Percentiles rank a stretch among this genome's conserved stretches.
These are phyloP conservation scores for Dryobates pubescens DNA, from an alignment of 2,797 vertebrate genomes.

Conservation along the genomic window DNA sequence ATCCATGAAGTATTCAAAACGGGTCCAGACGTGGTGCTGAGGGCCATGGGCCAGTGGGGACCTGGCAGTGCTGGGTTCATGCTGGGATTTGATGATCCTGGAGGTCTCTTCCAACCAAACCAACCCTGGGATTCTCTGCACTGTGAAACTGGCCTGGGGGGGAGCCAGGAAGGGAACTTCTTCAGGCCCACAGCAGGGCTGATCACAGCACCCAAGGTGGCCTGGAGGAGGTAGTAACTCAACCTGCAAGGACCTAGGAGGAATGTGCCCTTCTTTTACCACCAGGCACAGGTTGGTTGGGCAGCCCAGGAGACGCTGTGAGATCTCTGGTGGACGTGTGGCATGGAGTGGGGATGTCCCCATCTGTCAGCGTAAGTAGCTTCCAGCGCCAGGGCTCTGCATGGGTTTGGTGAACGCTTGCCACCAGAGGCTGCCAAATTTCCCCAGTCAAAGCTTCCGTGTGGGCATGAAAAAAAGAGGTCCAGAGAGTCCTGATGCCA, in stretches of 20 bases:
- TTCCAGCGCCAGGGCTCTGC: fast-evolving
- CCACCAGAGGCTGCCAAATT: background rate
- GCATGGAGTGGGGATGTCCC: constrained; percentile 25
- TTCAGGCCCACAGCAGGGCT: background rate
- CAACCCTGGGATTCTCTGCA: too few species aligned
- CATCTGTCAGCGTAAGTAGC: constrained; percentile 69
- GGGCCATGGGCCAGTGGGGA: too few species aligned
- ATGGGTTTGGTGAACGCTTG: background rate
- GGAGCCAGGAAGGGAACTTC: background rate
- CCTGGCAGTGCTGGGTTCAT: too few species aligned
- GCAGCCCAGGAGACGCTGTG: constrained; percentile 30
- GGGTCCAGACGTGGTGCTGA: too few species aligned
- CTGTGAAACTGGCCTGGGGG: background rate
- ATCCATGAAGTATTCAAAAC: too few species aligned
- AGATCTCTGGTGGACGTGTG: constrained; percentile 10
- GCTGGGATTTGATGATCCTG: too few species aligned
- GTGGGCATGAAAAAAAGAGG: background rate
- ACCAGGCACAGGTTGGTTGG: constrained; percentile 70
- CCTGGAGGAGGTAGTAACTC: background rate
- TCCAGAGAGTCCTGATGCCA: background rate
- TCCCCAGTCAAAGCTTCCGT: background rate
- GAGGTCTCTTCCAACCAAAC: too few species aligned
- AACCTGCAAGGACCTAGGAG: fast-evolving
- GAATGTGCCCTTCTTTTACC: background rate
- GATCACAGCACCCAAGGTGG: fast-evolving